Conservation (phyloP, 2,888 invertebrate species). For the Erpobdella octoculata region DNA sequence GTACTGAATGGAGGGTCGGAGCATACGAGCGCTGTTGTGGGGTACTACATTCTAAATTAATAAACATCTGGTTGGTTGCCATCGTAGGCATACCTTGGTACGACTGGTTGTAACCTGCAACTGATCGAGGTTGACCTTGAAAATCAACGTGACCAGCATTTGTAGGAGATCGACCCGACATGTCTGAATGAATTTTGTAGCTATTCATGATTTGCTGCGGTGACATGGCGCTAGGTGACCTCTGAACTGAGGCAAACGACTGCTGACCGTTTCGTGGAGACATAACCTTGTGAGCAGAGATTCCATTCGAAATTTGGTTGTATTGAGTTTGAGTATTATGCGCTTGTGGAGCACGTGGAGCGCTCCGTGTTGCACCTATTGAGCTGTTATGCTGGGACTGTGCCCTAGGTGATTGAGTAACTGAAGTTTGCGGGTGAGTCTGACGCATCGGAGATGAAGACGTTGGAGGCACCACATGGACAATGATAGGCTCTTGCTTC, state of each 20-base stretch:
- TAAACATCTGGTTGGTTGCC: not conserved
- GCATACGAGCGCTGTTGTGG: not conserved
- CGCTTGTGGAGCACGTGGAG: too few relatives aligned
- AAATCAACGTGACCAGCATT: conserved; percentile 4
- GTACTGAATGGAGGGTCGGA: not conserved
- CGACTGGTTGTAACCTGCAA: not conserved
- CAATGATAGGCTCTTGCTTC: not conserved
- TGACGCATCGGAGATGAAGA: not conserved
- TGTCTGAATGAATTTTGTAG: not conserved
- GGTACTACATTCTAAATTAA: not conserved
- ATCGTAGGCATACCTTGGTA: not conserved
- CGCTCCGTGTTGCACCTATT: too few relatives aligned
- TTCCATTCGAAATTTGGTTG: not conserved
- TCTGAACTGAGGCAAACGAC: not conserved
- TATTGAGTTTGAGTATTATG: not conserved
- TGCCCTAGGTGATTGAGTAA: not conserved
- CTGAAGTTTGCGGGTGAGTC: not conserved
- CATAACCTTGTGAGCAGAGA: not conserved
- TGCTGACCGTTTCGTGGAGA: not conserved
- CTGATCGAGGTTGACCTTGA: not conserved
- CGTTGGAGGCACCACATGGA: not conserved
- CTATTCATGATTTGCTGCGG: not conserved
- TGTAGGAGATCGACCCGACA: not conserved
- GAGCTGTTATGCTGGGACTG: too few relatives aligned
- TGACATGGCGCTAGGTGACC: not conserved